Conservation (phyloP, 53 echinoderm and acorn worm genomes). For the Luidia sarsii region DNA sequence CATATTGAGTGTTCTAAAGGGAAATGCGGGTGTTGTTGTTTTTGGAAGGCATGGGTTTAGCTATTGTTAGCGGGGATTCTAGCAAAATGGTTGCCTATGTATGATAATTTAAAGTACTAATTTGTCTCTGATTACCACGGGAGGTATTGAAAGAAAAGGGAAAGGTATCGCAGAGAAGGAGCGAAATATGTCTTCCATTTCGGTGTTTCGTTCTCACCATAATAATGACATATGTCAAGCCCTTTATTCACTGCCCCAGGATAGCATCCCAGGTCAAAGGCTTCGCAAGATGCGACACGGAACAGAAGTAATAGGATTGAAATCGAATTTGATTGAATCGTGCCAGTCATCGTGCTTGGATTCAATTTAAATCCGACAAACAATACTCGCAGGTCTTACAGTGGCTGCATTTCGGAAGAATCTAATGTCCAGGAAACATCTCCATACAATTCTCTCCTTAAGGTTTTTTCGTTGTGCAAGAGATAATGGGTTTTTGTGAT, state of each 20-base stretch:
- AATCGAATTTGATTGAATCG: conserved; percentile 35
- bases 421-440: conserved; percentile 1
- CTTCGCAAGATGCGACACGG: background rate
- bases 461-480: too few relatives aligned
- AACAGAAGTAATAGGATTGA: conserved; percentile 22
- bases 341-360: conserved; percentile 12
- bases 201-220: too few relatives aligned
- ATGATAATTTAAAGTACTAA: too few relatives aligned
- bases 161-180: too few relatives aligned
- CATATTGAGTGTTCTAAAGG: too few relatives aligned
- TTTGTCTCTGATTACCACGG: too few relatives aligned
- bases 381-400: background rate
- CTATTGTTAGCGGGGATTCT: too few relatives aligned
- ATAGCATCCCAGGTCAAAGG: background rate
- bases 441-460: conserved; percentile 6
- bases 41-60: too few relatives aligned
- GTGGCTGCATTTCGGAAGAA: background rate
- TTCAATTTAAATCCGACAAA: background rate
- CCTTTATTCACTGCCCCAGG: conserved; percentile 10
- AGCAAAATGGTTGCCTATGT: too few relatives aligned
- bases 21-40: too few relatives aligned
- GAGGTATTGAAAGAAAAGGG: too few relatives aligned
- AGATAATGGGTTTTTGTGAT: conserved; percentile 57
- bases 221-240: conserved; percentile 21
- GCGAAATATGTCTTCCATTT: too few relatives aligned